Evolutionary conservation across 2,113 vertebrate species (phyloP).

Genomic region (Syngnathus floridae): DNA sequence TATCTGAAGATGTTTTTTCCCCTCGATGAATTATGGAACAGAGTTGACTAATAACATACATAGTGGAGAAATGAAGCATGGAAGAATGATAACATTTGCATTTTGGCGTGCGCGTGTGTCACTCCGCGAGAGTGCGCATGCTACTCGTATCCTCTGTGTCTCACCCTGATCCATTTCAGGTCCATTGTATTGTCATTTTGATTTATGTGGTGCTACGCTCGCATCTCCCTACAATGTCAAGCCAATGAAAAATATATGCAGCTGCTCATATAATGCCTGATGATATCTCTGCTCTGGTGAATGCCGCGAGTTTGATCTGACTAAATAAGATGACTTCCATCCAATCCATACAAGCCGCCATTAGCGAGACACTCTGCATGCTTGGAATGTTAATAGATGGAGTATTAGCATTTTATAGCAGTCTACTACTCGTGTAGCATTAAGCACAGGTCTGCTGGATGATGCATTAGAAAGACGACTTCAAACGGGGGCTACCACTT

Average conservation of each 20-base stretch:
- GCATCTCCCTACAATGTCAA: slow-evolving; percentile 66
- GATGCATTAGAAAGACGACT: slow-evolving; percentile 38
- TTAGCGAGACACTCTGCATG: slow-evolving; percentile 46
- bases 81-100: slow-evolving; percentile 57
- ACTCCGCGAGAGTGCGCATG: slow-evolving; percentile 33
- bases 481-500: slow-evolving; percentile 46
- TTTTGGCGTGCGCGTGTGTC: slow-evolving; percentile 21
- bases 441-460: slow-evolving; percentile 54
- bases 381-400: slow-evolving; percentile 62
- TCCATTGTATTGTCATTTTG: slow-evolving; percentile 72
- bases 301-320: slow-evolving; percentile 60
- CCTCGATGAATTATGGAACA: slow-evolving; percentile 65
- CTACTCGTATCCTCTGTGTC: slow-evolving; percentile 53
- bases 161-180: slow-evolving; percentile 69
- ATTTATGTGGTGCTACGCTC: slow-evolving; percentile 70
- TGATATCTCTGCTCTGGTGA: slow-evolving; percentile 66
- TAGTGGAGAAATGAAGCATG: slow-evolving; percentile 62
- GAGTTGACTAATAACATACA: slow-evolving; percentile 57
- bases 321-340: slow-evolving; percentile 64
- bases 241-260: slow-evolving; percentile 70
- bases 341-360: slow-evolving; percentile 43
- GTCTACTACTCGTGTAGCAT: slow-evolving; percentile 53
- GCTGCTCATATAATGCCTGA: slow-evolving; percentile 68
- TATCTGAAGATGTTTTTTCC: slow-evolving; percentile 25
- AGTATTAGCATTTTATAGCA: slow-evolving; percentile 61